Conservation (phyloP, 2,888 invertebrate genomes). For the Tribolium freemani region DNA sequence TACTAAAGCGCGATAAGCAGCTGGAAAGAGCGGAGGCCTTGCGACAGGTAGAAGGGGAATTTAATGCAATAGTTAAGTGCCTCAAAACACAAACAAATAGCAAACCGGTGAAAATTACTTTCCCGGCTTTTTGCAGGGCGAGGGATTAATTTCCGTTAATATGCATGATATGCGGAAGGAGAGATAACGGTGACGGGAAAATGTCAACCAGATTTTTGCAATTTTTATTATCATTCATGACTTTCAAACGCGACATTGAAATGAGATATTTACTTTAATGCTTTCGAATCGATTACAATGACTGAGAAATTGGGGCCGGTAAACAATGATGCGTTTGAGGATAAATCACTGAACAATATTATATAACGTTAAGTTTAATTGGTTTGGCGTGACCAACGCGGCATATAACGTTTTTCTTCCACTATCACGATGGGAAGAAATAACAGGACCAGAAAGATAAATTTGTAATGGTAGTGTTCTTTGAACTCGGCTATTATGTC, state of each 20-base stretch:
- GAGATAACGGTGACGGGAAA: constrained; percentile 33
- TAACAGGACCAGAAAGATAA: constrained; percentile 2
- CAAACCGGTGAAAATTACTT: constrained; percentile 25
- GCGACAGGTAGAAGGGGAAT: constrained; percentile 46
- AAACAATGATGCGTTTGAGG: not conserved
- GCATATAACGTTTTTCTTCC: constrained; percentile 13
- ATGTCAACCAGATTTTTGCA: constrained; percentile 43
- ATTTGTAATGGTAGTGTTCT: not conserved
- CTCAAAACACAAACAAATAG: constrained; percentile 21
- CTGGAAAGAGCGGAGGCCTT: constrained; percentile 40
- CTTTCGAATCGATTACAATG: constrained; percentile 20
- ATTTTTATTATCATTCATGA: not conserved
- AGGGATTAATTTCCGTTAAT: not conserved
- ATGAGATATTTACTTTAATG: constrained; percentile 26
- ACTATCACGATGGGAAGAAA: not conserved
- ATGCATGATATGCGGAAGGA: constrained; percentile 13
- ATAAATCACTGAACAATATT: not conserved
- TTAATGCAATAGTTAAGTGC: constrained; percentile 31
- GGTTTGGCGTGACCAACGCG: constrained; percentile 9
- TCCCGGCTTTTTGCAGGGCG: constrained; percentile 1
- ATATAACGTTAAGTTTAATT: constrained; percentile 18
- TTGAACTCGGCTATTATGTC: constrained; percentile 2
- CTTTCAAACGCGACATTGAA: constrained; percentile 37
- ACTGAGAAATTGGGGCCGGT: not conserved
- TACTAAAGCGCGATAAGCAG: constrained; percentile 40